Conservation (phyloP, 1,140 invertebrate species). For the Geopemphigus sp. region DNA sequence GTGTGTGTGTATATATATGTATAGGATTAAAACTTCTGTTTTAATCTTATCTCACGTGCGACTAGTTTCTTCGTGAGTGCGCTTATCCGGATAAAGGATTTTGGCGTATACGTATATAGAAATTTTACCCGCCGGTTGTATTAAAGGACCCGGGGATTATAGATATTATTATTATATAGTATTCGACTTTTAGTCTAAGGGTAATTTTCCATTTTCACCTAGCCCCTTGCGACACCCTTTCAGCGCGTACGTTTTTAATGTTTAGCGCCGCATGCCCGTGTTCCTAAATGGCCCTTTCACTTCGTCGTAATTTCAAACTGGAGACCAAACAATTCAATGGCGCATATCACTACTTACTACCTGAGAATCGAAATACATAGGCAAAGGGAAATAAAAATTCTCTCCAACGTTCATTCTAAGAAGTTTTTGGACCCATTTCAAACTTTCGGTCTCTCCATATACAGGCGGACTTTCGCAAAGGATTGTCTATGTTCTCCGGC, state of each 20-base stretch:
- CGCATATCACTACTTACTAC: neutral
- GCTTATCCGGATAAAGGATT: neutral
- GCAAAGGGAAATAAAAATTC: neutral
- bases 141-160: too few species aligned
- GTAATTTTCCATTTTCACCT: neutral
- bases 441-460: too few species aligned
- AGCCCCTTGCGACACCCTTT: too few species aligned
- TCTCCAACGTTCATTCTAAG: neutral
- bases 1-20: too few species aligned
- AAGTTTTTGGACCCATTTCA: neutral
- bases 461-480: too few species aligned
- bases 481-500: neutral
- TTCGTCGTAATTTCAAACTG: neutral
- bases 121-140: neutral
- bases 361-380: neutral
- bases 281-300: neutral
- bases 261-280: too few species aligned
- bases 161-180: too few species aligned
- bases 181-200: neutral
- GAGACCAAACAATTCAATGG: neutral
- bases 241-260: neutral
- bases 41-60: neutral
- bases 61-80: neutral
- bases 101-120: neutral
- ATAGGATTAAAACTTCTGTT: conserved; percentile 13